Base-by-base conservation (phyloP, 2,797 vertebrate species). In the Sebastes wilsoni region DNA sequence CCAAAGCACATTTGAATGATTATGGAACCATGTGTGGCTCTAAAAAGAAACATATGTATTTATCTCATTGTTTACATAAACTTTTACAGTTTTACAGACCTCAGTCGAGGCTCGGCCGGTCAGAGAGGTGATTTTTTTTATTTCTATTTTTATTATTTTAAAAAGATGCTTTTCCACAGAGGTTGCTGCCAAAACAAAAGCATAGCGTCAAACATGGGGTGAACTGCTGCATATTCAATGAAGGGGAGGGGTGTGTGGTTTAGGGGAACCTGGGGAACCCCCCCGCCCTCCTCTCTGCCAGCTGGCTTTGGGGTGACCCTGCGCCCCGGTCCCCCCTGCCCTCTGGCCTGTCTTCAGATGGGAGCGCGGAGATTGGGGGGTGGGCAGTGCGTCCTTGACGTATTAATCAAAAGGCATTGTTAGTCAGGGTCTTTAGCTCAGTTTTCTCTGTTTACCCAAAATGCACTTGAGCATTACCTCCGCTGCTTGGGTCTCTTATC, bases 31-130 rank as follows among this genome's bases (percentile, higher is more conserved):
- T 96, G 96, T 94, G 96, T 96, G 97, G 97, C 94, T 95, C 96
- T 93, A 93, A 93, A 92, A 92, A 93, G 80, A 97, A 96, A 96
- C 96, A 96, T 96, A 97, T 98, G 97, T 98, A 98, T 98, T 98
- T 98, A 97, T 97, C 97, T 97, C 97, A 97, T 98, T 99, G 97
- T 98, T 99, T 99, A 98, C 98, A 98, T 98, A 96, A 98, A 97
- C 96, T 96, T 96, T 95, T 96, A 97, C 97, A 98, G 97, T 98
- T 97, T 97, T 94, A 95, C 97, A 98, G 97, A 99, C 98, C 97
- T 98, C 98, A 98, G 93, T 95, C 92, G 95, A 95, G 96, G 93
- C 95, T 95, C 94, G 96, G 95, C 97, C 97, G 97, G 96, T 90
- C 94, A 85, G 91, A 89, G 85, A 86, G 60, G 56, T 80, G 86